Evolutionary conservation across 2,797 vertebrate species (phyloP).

Genomic region (Rhinoraja longicauda): DNA sequence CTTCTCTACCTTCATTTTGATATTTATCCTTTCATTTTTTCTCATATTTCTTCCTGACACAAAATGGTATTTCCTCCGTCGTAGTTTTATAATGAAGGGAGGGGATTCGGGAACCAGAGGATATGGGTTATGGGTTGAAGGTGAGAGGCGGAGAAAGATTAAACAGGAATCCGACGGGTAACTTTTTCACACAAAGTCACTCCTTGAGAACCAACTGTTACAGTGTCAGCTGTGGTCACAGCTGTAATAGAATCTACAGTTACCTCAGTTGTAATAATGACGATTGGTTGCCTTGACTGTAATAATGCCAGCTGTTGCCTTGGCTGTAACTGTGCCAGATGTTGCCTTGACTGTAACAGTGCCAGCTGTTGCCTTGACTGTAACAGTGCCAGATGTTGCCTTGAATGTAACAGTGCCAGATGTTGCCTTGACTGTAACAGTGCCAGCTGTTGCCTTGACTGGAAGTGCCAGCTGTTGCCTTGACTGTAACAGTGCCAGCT

Average conservation of each 20-base stretch:
- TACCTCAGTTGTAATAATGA: not conserved
- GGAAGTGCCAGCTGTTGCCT: not conserved
- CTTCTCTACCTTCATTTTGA: too few relatives aligned
- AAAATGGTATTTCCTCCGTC: not conserved
- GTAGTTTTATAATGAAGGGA: not conserved
- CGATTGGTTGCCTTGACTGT: not conserved
- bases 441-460: not conserved
- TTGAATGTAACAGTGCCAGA: not conserved
- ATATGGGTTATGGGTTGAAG: too few relatives aligned
- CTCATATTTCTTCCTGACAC: not conserved
- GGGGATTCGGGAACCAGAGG: too few relatives aligned
- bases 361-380: not conserved
- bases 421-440: not conserved
- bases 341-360: not conserved
- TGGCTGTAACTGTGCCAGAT: not conserved
- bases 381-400: not conserved
- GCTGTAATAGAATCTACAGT: not conserved
- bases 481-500: not conserved
- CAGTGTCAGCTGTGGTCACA: not conserved
- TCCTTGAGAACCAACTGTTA: not conserved
- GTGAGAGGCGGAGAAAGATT: too few relatives aligned
- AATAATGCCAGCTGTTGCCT: not conserved
- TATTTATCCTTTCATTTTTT: conserved; percentile 6
- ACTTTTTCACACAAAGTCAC: too few relatives aligned
- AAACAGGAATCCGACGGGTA: too few relatives aligned